Conservation (phyloP, 1,140 invertebrate species). For the Lepidurus packardi region DNA sequence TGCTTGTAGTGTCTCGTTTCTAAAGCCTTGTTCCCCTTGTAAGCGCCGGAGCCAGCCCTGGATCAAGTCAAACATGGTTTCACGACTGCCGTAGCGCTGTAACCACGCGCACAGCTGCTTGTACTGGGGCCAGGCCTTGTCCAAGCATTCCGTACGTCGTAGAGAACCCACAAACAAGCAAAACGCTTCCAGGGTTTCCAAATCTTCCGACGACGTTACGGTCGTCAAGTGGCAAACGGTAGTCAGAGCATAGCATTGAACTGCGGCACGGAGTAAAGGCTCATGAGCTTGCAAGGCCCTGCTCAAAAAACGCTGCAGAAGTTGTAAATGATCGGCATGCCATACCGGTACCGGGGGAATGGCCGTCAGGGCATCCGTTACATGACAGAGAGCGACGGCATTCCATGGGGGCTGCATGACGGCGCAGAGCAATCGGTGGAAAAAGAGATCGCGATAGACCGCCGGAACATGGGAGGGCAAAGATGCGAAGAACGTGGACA, state of each 20-base stretch:
- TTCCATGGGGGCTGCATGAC: slow-evolving; percentile 39
- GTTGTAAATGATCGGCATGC: slow-evolving; percentile 29
- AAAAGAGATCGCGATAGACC: slow-evolving; percentile 16
- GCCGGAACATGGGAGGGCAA: slow-evolving; percentile 12
- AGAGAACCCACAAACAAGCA: background rate
- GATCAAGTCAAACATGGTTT: background rate
- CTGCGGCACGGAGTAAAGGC: slow-evolving; percentile 39
- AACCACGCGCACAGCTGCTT: background rate
- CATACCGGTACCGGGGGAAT: slow-evolving; percentile 30
- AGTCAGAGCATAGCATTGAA: slow-evolving; percentile 38
- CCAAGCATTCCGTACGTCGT: background rate
- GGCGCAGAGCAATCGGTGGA: background rate
- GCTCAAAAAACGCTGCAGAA: slow-evolving; percentile 37
- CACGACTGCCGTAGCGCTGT: background rate
- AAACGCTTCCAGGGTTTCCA: background rate
- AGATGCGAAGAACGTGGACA: background rate
- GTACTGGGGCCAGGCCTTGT: background rate
- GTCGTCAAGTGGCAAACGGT: slow-evolving; percentile 34
- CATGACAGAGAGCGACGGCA: slow-evolving; percentile 44
- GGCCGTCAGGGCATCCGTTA: slow-evolving; percentile 38
- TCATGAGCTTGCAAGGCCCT: slow-evolving; percentile 38
- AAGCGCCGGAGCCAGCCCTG: background rate
- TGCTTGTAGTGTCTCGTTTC: background rate
- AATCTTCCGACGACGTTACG: background rate
- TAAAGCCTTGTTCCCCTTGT: background rate